Evolutionary conservation across 1,140 invertebrate species (phyloP), one percentile per base, ranked within the genome.

Genomic region (Ephestia elutella): DNA sequence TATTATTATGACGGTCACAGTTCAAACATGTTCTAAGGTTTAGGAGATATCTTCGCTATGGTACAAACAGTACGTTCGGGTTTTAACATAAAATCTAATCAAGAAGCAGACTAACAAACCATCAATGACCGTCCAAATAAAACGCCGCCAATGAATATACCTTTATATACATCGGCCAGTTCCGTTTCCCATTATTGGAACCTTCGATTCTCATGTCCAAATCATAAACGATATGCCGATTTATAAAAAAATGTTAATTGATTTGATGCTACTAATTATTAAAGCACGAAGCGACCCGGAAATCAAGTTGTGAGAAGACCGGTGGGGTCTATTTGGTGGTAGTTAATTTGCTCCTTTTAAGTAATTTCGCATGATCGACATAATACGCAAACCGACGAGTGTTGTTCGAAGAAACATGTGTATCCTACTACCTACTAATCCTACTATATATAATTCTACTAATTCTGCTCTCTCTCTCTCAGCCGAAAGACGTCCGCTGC

Each of bases 191-290:
- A 35, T 21, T 15, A 17, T 54, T 9, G 13, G 30, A 67, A 56
- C 65, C 65, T 68, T 68, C 65, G 57, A 51, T 17, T 20, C 55
- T 68, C 62, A 66, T 57, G 62, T 58, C 51, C 59, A 49, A 53
- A 58, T 63, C 61, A 56, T 61, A 58, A 60, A 56, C 56, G 51
- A 59, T 68, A 63, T 62, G 53, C 32, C 38, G 51, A 62, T 65
- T 60, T 19, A 68, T 57, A 65, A 65, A 65, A 60, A 57, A 58
- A 50, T 19, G 18, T 58, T 69, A 65, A 65, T 69, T 65, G 66
- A 69, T 67, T 62, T 50, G 49, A 59, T 59, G 53, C 54, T 49
- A 49, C 21, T 54, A 54, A 18, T 62, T 60, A 50, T 49, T 53
- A 17, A 18, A 20, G 28, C 30, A 55, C 54, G 30, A 11, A 9